Evolutionary conservation across 2,113 vertebrate species (phyloP).

Genomic region (Cyrtonyx montezumae): DNA sequence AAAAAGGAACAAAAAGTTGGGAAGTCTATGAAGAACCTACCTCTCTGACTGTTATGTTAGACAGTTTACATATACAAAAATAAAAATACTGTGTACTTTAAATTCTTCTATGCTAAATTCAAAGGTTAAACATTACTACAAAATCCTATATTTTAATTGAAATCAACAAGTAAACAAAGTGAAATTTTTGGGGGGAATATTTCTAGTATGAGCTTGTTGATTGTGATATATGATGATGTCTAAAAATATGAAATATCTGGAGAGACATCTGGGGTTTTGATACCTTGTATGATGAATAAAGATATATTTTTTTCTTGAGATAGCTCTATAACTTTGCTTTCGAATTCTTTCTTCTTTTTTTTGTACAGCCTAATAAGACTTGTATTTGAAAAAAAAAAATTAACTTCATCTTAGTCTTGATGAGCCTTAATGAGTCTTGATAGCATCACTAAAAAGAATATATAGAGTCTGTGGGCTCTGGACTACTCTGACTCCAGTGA

Average conservation of each 20-base stretch:
- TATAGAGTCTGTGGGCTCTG: background rate
- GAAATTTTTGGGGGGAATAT: background rate
- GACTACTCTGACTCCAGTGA: background rate
- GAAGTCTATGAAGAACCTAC: background rate
- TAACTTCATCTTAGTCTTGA: background rate
- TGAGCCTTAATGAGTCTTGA: background rate
- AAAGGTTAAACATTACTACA: background rate
- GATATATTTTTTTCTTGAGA: background rate
- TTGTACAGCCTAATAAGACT: background rate
- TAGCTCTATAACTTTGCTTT: background rate
- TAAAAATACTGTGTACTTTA: background rate
- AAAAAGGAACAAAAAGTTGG: background rate
- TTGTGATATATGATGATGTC: too few relatives aligned
- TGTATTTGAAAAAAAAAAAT: background rate
- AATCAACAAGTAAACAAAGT: background rate
- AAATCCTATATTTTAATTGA: background rate
- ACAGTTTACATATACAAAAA: background rate
- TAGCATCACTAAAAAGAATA: background rate
- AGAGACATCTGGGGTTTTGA: background rate
- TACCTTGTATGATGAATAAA: background rate
- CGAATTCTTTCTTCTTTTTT: background rate
- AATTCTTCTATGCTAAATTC: background rate
- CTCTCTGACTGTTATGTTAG: background rate
- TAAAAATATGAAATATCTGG: background rate
- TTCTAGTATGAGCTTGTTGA: background rate